Percentiles rank a stretch among this genome's conserved stretches.
Conservation (phyloP, 1,140 invertebrate species). For the Hypothenemus hampei region DNA sequence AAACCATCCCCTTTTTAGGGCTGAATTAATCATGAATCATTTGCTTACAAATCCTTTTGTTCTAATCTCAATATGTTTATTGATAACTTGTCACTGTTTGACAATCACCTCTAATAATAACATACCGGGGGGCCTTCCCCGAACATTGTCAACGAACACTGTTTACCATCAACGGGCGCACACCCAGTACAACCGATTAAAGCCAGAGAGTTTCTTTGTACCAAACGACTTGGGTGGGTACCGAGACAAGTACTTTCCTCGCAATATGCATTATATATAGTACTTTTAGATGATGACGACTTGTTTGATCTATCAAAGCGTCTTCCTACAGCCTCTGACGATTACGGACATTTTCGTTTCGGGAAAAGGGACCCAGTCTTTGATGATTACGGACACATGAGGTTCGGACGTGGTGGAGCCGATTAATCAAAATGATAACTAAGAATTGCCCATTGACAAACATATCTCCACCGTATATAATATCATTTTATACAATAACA, state of each 20-base stretch:
- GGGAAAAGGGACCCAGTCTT: conserved; percentile 52
- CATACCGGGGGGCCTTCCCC: not conserved
- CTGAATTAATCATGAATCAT: too few species aligned
- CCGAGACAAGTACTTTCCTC: not conserved
- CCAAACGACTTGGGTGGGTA: not conserved
- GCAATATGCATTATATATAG: not conserved
- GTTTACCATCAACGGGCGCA: too few species aligned
- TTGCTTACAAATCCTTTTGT: too few species aligned
- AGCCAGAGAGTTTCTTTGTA: too few species aligned
- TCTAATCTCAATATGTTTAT: too few species aligned
- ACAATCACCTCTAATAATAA: not conserved
- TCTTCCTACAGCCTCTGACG: conserved; percentile 49
- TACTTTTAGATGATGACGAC: conserved; percentile 51
- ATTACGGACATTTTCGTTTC: conserved; percentile 60
- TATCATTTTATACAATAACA: too few species aligned
- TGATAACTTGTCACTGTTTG: too few species aligned
- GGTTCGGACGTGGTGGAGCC: conserved; percentile 53
- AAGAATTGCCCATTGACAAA: not conserved
- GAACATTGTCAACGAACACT: not conserved
- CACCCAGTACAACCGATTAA: too few species aligned
- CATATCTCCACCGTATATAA: too few species aligned
- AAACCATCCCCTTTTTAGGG: too few species aligned
- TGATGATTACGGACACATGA: conserved; percentile 65
- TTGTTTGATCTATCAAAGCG: conserved; percentile 52
- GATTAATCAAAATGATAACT: conserved; percentile 9